Conservation (phyloP, 1,140 invertebrate genomes). For the Homalodisca vitripennis region DNA sequence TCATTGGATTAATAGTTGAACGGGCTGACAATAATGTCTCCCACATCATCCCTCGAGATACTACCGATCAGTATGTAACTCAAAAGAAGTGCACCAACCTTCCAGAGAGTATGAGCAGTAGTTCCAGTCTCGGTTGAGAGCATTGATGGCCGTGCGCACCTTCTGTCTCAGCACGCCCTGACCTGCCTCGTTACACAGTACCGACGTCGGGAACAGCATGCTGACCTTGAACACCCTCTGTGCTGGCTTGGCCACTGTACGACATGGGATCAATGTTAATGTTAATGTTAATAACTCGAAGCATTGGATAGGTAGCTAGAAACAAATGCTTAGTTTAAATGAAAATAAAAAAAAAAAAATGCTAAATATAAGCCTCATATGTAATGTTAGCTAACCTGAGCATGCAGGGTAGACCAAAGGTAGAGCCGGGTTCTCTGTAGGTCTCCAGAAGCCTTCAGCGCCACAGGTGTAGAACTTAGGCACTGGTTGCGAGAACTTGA, state of each 20-base stretch:
- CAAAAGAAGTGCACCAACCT: conserved; percentile 50
- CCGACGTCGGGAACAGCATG: conserved; percentile 91
- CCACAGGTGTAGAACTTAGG: conserved; percentile 96
- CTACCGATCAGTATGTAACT: background rate
- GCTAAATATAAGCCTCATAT: background rate
- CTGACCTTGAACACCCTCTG: conserved; percentile 90
- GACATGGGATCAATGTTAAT: background rate
- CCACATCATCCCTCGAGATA: no score
- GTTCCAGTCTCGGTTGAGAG: conserved; percentile 89
- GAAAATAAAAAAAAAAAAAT: no score
- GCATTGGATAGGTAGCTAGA: background rate
- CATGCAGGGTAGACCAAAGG: conserved; percentile 88
- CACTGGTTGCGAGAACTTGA: conserved; percentile 86
- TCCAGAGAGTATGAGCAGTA: conserved; percentile 88
- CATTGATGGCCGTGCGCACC: conserved; percentile 82
- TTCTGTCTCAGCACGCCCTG: conserved; percentile 87
- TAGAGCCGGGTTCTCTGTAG: conserved; percentile 72
- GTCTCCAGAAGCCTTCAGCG: conserved; percentile 94
- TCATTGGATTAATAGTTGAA: no score
- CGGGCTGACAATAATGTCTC: no score
- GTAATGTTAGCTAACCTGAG: no score
- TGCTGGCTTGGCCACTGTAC: conserved; percentile 73
- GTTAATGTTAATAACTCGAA: background rate
- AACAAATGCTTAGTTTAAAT: no score
- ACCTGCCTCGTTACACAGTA: conserved; percentile 91